Evolutionary conservation across 2,888 invertebrate species (phyloP).

Genomic region (Dioctria linearis): DNA sequence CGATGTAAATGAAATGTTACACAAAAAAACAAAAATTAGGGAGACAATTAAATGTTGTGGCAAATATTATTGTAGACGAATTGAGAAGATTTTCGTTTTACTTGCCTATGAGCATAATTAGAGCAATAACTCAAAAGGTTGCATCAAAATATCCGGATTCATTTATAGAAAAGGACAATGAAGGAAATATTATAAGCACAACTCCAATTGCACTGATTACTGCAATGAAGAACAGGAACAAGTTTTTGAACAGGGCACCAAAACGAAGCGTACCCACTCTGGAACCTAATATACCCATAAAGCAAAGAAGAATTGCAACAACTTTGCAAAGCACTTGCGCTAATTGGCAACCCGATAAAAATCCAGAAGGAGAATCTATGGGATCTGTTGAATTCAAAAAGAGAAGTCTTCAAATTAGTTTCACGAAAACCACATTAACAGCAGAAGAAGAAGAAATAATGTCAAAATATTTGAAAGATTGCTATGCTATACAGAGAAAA

Average conservation of each 20-base stretch:
- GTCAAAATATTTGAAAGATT: constrained; percentile 14
- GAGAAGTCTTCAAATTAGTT: no score
- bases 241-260: constrained; percentile 38
- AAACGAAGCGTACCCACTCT: not conserved
- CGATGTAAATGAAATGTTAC: not conserved
- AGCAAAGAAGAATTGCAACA: constrained; percentile 18
- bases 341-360: constrained; percentile 36
- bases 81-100: constrained; percentile 28
- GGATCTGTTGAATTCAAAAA: constrained; percentile 18
- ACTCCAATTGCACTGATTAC: constrained; percentile 31
- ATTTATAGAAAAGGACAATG: constrained; percentile 16
- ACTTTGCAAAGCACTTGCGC: constrained; percentile 19
- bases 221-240: constrained; percentile 45
- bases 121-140: constrained; percentile 38
- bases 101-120: constrained; percentile 45
- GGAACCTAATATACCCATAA: constrained; percentile 25
- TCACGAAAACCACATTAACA: not conserved
- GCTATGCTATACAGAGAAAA: not conserved
- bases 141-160: constrained; percentile 47
- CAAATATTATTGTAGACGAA: constrained; percentile 42
- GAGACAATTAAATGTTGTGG: not conserved
- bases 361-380: not conserved
- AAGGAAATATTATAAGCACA: constrained; percentile 8
- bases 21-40: constrained; percentile 3
- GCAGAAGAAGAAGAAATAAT: not conserved